A percentile compares a stretch with the other conserved stretches of the same genome.
Evolutionary conservation across 1,140 invertebrate species (phyloP).

Genomic region (Andrena cerasifolii): DNA sequence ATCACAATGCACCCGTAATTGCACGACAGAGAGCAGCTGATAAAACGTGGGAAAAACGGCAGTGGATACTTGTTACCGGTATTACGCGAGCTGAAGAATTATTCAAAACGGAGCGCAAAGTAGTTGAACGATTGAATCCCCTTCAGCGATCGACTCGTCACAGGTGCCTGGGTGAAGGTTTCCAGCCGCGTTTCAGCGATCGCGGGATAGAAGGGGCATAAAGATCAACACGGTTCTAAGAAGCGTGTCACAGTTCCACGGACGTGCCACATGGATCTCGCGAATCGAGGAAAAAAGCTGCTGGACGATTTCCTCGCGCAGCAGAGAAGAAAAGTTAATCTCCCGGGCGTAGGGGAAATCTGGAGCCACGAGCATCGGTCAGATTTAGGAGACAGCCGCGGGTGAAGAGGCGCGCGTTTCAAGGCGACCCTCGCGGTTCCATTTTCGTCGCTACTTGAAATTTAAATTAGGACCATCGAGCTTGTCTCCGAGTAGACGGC

Average conservation of each 20-base stretch:
- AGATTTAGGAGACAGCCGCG: not conserved
- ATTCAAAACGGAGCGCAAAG: constrained; percentile 35
- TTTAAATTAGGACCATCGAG: constrained; percentile 9
- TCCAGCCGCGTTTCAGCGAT: not conserved
- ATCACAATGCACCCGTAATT: constrained; percentile 25
- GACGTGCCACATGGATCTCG: too few relatives aligned
- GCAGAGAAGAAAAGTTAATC: not conserved
- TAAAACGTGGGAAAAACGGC: constrained; percentile 60
- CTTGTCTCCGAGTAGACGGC: not conserved
- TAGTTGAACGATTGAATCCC: constrained; percentile 6
- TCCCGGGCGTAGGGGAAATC: not conserved
- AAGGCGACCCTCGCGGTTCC: constrained; percentile 20
- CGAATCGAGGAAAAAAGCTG: too few relatives aligned
- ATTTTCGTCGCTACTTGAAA: constrained; percentile 38
- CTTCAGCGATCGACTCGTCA: not conserved
- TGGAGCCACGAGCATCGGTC: not conserved
- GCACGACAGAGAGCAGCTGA: not conserved
- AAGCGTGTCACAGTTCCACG: too few relatives aligned
- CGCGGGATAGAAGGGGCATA: too few relatives aligned
- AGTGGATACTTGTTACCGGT: constrained; percentile 44
- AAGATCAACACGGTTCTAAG: not conserved
- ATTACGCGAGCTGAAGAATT: constrained; percentile 47
- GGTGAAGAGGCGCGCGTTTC: constrained; percentile 21
- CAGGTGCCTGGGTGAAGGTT: constrained; percentile 12
- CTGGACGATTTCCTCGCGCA: too few relatives aligned